phyloP scores from a whole-genome alignment of 2,888 invertebrate genomes.

The Lumbricus terrestris region DNA sequence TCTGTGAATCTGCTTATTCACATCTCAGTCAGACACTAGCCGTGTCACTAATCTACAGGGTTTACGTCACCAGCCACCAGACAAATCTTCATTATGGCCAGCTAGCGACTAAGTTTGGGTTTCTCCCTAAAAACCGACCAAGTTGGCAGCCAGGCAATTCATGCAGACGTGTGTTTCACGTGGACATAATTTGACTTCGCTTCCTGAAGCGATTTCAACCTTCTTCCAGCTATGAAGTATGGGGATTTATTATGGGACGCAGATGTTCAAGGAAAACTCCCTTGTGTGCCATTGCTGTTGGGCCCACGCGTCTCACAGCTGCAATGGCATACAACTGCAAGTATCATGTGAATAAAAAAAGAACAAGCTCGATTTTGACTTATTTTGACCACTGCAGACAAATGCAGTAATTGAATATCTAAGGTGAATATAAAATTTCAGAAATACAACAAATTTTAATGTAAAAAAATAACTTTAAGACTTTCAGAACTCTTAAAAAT shows the following conservation, averaged over 20 bases:
- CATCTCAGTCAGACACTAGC: background rate
- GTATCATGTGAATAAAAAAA: background rate
- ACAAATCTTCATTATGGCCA: slow-evolving; percentile 12
- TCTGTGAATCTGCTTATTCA: slow-evolving; percentile 5
- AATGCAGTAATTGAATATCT: background rate
- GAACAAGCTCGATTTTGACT: background rate
- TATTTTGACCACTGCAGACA: background rate
- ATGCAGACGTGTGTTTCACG: background rate
- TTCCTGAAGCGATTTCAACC: background rate
- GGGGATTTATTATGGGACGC: background rate
- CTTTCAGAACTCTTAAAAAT: background rate
- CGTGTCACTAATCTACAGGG: slow-evolving; percentile 12
- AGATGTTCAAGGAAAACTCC: background rate
- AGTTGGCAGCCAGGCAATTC: background rate
- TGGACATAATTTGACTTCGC: background rate
- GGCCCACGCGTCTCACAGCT: background rate
- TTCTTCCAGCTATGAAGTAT: background rate
- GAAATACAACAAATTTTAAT: background rate
- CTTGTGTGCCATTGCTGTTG: background rate
- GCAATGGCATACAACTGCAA: background rate
- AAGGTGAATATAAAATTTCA: background rate
- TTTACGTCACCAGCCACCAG: background rate
- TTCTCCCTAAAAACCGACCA: background rate
- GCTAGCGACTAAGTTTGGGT: background rate
- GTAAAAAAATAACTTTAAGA: background rate